These are phyloP conservation scores for Catharus fuscescens DNA, from an alignment of 2,113 vertebrate species.

Conservation along the genomic window DNA sequence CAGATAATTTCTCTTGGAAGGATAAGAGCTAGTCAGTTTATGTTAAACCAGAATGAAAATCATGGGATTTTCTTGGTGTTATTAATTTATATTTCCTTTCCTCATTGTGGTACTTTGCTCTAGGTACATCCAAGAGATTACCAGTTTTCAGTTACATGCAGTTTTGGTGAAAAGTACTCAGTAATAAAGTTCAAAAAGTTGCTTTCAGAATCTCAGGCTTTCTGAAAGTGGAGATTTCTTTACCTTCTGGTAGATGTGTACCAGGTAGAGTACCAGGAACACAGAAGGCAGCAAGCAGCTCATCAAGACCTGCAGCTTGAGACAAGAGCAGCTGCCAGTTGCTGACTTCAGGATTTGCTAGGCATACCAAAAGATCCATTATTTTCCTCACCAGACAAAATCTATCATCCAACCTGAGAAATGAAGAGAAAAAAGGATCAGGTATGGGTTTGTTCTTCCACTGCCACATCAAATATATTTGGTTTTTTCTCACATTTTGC, in stretches of 20 bases:
- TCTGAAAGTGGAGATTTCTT: background rate
- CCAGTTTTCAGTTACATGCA: background rate
- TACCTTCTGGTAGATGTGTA: background rate
- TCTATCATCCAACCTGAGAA: background rate
- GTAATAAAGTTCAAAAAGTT: background rate
- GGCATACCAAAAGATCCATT: background rate
- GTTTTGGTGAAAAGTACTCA: background rate
- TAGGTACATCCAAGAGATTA: background rate
- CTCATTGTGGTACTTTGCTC: background rate
- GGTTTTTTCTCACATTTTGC: background rate
- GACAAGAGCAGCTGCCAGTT: background rate
- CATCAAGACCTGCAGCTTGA: background rate
- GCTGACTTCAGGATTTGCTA: background rate
- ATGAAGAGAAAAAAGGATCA: background rate
- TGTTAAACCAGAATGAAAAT: background rate
- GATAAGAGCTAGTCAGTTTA: background rate
- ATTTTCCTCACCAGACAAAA: background rate
- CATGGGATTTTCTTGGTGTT: background rate
- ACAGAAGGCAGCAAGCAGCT: background rate
- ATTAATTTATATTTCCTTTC: background rate
- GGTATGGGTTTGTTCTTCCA: background rate
- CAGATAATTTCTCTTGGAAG: background rate
- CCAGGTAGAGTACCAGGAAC: background rate
- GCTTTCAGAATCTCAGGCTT: background rate
- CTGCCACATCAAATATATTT: background rate